Base-by-base conservation (phyloP, 2,888 invertebrate genomes). In the Andrena chrysosceles region DNA sequence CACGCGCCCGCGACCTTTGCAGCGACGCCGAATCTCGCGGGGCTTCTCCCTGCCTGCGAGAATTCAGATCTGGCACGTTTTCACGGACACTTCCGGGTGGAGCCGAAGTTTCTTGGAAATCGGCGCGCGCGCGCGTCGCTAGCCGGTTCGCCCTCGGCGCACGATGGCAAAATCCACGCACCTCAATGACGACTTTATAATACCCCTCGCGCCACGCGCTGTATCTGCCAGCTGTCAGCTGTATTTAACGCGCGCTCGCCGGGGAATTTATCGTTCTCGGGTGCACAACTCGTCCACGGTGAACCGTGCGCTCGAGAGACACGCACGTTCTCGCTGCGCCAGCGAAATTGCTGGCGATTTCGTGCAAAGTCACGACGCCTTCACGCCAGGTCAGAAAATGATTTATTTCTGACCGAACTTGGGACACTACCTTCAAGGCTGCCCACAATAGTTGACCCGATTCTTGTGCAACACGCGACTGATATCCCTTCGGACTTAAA, bases 401-500 rank as follows among this genome's bases (percentile, higher is more conserved):
- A 72, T 72, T 72, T 71, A 80, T 80, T 81, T 67, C 56, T 33
- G 31, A 62, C 20, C 67, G 35, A 64, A 73, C 56, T 70, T 80
- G 49, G 48, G 48, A 69, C 26, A 69, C 26, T 56, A 70, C 31
- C 29, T 67, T 62, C 62, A 68, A 80, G 67, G 71, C 35, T 77
- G 59, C 29, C 49, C 64, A 66, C 64, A 48, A 78, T 31, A 60
- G 64, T 52, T 52, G 54, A 67, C 48, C 66, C 42, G 62, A 60
- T 80, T 71, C 63, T n/a, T 23, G 20, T 5, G 13, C 31, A 20
- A 49, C 52, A n/a, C 16, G 54, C 33, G 29, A 31, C 26, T 4
- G 1, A 10, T 42, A 48, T 35, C 63, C 48, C 48, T 31, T 52
- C 8, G 13, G 48, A 48, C 60, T 66, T 31, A 10, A 29, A n/a